Evolutionary conservation across 2,113 vertebrate species (phyloP).

Genomic region (Ornithorhynchus anatinus): DNA sequence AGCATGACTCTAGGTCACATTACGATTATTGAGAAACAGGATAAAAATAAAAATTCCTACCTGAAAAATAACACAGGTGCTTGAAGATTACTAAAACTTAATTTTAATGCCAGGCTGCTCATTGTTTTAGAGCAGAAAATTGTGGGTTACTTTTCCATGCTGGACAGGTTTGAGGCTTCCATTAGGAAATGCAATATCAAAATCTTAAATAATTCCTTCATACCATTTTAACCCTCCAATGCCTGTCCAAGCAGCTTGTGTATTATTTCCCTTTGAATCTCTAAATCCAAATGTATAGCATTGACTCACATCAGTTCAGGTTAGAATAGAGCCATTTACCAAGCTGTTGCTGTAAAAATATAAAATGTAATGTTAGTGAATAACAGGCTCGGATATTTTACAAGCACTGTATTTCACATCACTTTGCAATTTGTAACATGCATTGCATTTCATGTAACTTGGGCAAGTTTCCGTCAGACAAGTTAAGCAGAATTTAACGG

Average conservation of each 20-base stretch:
- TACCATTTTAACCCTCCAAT: background rate
- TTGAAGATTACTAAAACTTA: too few species aligned
- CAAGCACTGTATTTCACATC: background rate
- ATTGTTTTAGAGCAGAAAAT: too few species aligned
- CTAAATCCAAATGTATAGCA: background rate
- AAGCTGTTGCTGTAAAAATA: background rate
- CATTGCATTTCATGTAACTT: background rate
- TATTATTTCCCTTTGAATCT: background rate
- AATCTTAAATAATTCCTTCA: too few species aligned
- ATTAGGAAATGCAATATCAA: too few species aligned
- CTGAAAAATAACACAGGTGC: too few species aligned
- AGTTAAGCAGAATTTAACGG: background rate
- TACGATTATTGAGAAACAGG: too few species aligned
- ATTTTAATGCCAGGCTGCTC: too few species aligned
- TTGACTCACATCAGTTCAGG: background rate
- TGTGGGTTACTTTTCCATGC: too few species aligned
- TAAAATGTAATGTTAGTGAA: background rate
- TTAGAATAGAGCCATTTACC: background rate
- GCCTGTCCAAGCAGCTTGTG: background rate
- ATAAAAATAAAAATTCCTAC: too few species aligned
- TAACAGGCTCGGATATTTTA: background rate
- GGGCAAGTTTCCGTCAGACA: background rate
- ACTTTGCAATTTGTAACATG: background rate
- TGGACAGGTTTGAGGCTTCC: too few species aligned
- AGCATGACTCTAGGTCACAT: too few species aligned